phyloP scores from a whole-genome alignment of 2,797 vertebrate species.

The Chloroceryle amazona region DNA sequence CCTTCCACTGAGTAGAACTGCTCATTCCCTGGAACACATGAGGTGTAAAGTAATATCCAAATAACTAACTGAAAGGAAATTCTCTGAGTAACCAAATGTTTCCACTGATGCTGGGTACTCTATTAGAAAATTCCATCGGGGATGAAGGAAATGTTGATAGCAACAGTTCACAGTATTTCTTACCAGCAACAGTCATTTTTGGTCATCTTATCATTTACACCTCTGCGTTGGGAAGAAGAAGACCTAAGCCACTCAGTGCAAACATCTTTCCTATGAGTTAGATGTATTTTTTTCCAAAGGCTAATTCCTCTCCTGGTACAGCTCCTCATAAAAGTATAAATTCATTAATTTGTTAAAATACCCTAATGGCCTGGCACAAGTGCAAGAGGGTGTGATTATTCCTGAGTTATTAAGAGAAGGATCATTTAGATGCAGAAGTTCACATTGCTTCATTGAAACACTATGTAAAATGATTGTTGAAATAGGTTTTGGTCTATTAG shows the following conservation, averaged over 20 bases:
- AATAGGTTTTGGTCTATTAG: constrained; percentile 47
- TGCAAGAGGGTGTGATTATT: constrained; percentile 4
- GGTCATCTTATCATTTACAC: neutral
- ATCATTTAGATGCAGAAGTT: constrained; percentile 38
- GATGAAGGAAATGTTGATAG: neutral
- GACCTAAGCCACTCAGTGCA: neutral
- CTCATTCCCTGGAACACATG: neutral
- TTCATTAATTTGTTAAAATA: constrained; percentile 24
- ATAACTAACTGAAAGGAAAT: neutral
- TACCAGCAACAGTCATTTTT: neutral
- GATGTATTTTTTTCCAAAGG: neutral
- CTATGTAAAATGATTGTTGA: neutral
- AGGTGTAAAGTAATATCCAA: neutral
- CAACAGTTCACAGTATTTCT: neutral
- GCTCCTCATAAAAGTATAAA: constrained; percentile 14
- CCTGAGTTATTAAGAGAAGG: neutral
- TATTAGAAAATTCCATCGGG: neutral
- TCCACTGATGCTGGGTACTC: neutral
- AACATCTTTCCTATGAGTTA: neutral
- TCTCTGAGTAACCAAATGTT: neutral
- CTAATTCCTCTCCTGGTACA: neutral
- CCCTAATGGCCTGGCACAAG: neutral
- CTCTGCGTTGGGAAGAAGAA: neutral
- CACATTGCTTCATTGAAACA: constrained; percentile 25
- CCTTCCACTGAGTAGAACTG: neutral